Base-by-base conservation (phyloP, 2,797 vertebrate species). In the Phataginus tricuspis region DNA sequence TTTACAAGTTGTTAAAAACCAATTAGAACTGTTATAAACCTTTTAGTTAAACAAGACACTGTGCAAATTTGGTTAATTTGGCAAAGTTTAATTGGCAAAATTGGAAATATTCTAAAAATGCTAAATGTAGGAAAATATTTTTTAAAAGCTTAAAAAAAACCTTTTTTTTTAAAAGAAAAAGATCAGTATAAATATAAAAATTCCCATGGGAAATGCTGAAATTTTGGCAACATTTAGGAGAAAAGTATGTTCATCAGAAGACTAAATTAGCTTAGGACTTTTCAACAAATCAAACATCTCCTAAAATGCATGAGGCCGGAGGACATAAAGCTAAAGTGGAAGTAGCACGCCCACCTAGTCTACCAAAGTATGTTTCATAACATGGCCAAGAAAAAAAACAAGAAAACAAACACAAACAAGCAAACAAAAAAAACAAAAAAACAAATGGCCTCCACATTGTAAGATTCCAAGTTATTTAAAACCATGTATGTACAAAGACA, bases 1-100 rank as follows among this genome's bases (percentile, higher is more conserved):
- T 13, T n/a, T 34, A 90, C 42, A 90, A 85, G 66, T 61, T 91
- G 14, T 87, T 91, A 85, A 96, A 95, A 89, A 68, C 39, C 29
- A 94, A 66, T 93, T 85, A 93, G 90, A 86, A 82, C 39, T 31
- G n/a, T 14, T 71, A 96, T 23, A 83, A 92, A 87, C 42, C 68
- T 87, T 80, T 69, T 27, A 72, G 63, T 59, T 78, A 87, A 92
- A 88, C 37, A 87, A 49, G 25, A 80, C 64, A 94, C 69, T 64
- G 39, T 82, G 77, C 23, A 90, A 83, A 69, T 85, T 78, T 92
- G 89, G 51, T 78, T 86, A 94, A 92, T 84, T 63, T 90, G 64
- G 37, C 27, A 86, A 96, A 90, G 77, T 90, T 94, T 92, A 90
- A 87, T 68, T 3, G 29, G 85, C 77, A 91, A 92, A 93, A 84